Conservation (phyloP, 1,140 invertebrate species). For the Papilio polytes region DNA sequence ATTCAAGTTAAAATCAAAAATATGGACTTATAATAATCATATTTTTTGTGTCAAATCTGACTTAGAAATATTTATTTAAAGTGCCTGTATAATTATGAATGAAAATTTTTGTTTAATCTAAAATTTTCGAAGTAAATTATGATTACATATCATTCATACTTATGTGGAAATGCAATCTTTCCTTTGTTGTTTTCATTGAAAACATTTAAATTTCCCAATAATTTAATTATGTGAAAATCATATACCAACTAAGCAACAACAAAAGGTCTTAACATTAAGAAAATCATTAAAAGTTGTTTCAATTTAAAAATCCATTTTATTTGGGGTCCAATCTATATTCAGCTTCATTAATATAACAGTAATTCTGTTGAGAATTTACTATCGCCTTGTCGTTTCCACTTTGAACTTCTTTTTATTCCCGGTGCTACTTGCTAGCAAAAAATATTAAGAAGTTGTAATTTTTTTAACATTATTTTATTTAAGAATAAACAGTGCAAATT, state of each 20-base stretch:
- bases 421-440: constrained; percentile 18
- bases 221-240: neutral
- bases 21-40: too few relatives aligned
- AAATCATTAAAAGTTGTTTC: constrained; percentile 29
- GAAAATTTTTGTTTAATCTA: constrained; percentile 11
- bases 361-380: constrained; percentile 41
- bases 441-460: constrained; percentile 20
- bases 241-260: constrained; percentile 39
- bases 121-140: neutral
- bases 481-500: constrained; percentile 69
- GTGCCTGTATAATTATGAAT: constrained; percentile 1
- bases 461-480: constrained; percentile 43
- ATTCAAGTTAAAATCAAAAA: too few relatives aligned
- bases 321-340: neutral
- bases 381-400: constrained; percentile 30
- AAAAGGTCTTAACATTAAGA: neutral
- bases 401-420: neutral
- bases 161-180: neutral
- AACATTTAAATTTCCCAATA: neutral
- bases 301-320: neutral
- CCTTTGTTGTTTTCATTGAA: neutral
- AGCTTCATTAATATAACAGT: constrained; percentile 35
- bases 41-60: too few relatives aligned
- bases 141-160: constrained; percentile 8
- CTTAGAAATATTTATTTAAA: neutral